phyloP scores from a whole-genome alignment of 2,888 invertebrate species.

The Pocota personata region DNA sequence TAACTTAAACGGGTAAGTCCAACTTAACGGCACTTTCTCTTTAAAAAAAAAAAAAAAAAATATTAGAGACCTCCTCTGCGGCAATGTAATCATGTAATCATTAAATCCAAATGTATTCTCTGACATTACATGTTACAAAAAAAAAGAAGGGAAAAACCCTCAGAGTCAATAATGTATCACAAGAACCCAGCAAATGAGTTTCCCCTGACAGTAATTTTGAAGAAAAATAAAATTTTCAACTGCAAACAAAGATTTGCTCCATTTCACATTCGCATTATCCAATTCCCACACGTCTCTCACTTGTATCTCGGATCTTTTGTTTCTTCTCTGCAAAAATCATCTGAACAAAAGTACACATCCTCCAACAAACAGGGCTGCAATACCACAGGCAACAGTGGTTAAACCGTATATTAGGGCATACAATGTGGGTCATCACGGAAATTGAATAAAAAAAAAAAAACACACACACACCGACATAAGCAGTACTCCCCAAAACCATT shows the following conservation, averaged over 20 bases:
- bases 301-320: conserved; percentile 35
- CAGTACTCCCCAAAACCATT: conserved; percentile 12
- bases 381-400: conserved; percentile 36
- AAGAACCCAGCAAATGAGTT: conserved; percentile 31
- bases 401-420: conserved; percentile 28
- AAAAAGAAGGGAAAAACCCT: not conserved
- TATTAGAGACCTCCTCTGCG: not conserved
- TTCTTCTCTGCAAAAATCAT: conserved; percentile 31
- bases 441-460: conserved; percentile 52
- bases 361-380: conserved; percentile 7
- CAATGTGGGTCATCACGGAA: conserved; percentile 59
- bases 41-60: not conserved
- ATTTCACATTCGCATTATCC: conserved; percentile 57
- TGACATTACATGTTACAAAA: not conserved
- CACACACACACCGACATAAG: not conserved
- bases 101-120: conserved; percentile 8
- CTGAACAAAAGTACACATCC: conserved; percentile 10
- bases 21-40: not conserved
- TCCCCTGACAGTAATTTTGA: conserved; percentile 41
- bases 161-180: conserved; percentile 23
- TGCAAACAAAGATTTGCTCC: conserved; percentile 46
- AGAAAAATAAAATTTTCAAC: conserved; percentile 24
- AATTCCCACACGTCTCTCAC: conserved; percentile 48
- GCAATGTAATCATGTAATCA: not conserved
- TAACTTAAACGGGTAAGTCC: too few relatives aligned